Evolutionary conservation across 1,140 invertebrate genomes (phyloP), one percentile per base, ranked within the genome.

Genomic region (Mycetomoellerius zeteki): DNA sequence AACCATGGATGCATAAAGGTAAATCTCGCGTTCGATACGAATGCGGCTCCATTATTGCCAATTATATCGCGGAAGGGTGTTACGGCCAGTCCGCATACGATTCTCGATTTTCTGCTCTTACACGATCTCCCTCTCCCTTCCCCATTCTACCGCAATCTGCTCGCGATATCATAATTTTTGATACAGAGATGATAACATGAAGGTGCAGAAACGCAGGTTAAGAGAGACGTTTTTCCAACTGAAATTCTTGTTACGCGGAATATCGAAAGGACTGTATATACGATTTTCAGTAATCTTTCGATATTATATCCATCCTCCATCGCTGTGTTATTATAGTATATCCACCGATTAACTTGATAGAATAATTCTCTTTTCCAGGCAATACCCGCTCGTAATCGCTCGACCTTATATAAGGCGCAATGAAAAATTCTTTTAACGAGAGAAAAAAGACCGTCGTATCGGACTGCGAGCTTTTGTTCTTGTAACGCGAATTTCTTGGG

Each of bases 21-120:
- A 86, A 91, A 91, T 89, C 85, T 81, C 33, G 27, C 71, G 16
- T 77, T 62, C 21, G 65, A 52, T 73, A 86, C 56, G 60, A 77
- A 56, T 47, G 27, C 56, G 30, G 62, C 67, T 64, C 67, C 50
- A 91, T 85, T 86, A 81, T 85, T 84, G 88, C 60, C 82, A 91
- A 91, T 91, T 91, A 90, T 43, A 60, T 75, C 60, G 33, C 77
- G 47, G 8, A 30, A 56, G 60, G 27, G 30, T 69, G 64, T 69
- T 75, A 27, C 21, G 19, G 56, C 30, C 12, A 50, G 27, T 37
- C 14, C 12, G 30, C 37, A 19, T 14, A 16, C 37, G 21, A 47
- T 16, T 37, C 33, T 73, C 58, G 8, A 50, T 33, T 37, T 69
- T 60, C 47, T 24, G 4, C 33, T 33, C 33, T 67, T 89, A 47